Evolutionary conservation across 1,140 invertebrate genomes (phyloP), one percentile per base, ranked within the genome.

Genomic region (Hycleus phaleratus): DNA sequence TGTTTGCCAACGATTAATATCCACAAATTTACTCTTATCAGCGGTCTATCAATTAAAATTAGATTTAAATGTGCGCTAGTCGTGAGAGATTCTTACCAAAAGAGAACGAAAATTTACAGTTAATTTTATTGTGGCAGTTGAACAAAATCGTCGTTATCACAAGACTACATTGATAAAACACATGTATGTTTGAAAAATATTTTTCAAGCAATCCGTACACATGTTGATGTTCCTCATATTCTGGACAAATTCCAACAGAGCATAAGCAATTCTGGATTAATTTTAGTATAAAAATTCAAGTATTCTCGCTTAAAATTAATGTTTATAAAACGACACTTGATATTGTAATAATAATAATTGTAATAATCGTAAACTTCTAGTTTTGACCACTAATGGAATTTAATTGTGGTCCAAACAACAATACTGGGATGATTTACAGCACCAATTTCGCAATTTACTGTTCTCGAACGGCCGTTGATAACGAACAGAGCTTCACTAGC

Each of bases 391-490:
- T 68, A 79, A 65, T 78, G 76, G 56, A 73, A 72, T 39, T 77
- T 74, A 38, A 78, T 70, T 25, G 79, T 81, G 26, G 85, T 82
- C 85, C 85, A 87, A 7, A 86, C 82, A 40, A 86, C 75, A 25
- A 82, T 76, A 55, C 80, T 78, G 4, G 85, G 85, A 71, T 85
- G 82, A 8, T 80, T 75, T 7, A 87, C 75, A 42, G 82, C 83
- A 26, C 85, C 84, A 49, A 87, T 86, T 72, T 89, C 85, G 74
- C 88, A 91, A 70, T 90, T 88, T 48, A 89, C 85, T 10, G 85
- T 87, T 64, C 84, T 76, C 38, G 82, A 83, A 64, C 85, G 80
- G 1, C 86, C 86, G 65, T 90, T 88, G 43, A 90, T 75, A 42
- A 90, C 84, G 68, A 88, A 85, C 11, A 89, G 74, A 4, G 86